phyloP scores from a whole-genome alignment of 2,113 vertebrate species.

The Verasper variegatus region DNA sequence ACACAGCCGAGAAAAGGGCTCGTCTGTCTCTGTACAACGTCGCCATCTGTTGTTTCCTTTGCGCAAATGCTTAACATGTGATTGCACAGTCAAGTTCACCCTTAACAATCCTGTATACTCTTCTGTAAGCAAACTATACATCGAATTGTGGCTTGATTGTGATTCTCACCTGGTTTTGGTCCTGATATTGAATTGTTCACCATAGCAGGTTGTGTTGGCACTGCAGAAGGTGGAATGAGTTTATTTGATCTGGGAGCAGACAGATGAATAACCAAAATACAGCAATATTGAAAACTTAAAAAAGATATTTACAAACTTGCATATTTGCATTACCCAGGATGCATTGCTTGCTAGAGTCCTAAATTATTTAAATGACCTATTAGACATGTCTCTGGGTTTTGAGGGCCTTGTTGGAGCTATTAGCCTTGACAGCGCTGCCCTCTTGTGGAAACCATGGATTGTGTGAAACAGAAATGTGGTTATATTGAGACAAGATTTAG shows the following conservation, averaged over 20 bases:
- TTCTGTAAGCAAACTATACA: neutral
- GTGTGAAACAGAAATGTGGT: neutral
- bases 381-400: neutral
- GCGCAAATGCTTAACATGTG: conserved; percentile 1
- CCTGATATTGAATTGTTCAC: neutral
- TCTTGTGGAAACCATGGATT: conserved; percentile 57
- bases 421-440: conserved; percentile 32
- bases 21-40: conserved; percentile 30
- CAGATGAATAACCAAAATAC: neutral
- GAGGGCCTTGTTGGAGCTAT: neutral
- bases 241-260: conserved; percentile 12
- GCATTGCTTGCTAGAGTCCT: neutral
- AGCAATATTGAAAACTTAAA: neutral
- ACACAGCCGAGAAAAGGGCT: neutral
- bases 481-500: neutral
- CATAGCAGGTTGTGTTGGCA: neutral
- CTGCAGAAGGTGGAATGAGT: too few species aligned
- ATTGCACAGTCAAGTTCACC: neutral
- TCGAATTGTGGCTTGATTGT: neutral
- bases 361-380: conserved; percentile 11
- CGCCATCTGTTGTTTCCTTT: conserved; percentile 57
- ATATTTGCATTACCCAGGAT: neutral
- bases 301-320: neutral
- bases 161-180: conserved; percentile 3
- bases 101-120: neutral